phyloP scores from a whole-genome alignment of 2,113 vertebrate genomes.

The Bucco capensis region DNA sequence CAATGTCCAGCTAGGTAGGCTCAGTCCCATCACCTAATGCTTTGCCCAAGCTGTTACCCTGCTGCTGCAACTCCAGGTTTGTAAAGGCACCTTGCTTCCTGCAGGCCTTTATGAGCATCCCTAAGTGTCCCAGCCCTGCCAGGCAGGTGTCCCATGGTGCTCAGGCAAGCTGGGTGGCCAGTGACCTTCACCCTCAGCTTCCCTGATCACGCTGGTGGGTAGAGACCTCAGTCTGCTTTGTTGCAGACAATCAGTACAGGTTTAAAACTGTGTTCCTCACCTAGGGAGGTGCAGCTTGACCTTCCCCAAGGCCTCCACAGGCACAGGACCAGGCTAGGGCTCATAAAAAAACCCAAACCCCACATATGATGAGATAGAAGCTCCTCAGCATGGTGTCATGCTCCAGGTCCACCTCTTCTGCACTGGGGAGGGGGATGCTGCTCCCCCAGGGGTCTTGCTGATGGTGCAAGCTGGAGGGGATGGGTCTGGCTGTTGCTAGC shows the following conservation, averaged over 20 bases:
- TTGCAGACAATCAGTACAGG: background rate
- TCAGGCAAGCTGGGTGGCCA: background rate
- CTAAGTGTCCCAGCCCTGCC: background rate
- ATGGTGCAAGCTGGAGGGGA: too few relatives aligned
- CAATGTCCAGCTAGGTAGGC: too few relatives aligned
- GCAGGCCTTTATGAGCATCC: background rate
- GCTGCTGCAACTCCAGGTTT: background rate
- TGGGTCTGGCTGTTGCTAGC: background rate
- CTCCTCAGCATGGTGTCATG: background rate
- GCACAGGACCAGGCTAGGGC: background rate
- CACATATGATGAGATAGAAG: background rate
- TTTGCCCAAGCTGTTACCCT: background rate
- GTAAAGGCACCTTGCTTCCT: background rate
- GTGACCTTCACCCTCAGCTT: background rate
- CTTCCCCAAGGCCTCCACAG: background rate
- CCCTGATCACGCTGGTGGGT: fast-evolving
- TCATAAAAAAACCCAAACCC: background rate
- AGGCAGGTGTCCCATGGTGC: fast-evolving
- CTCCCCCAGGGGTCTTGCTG: background rate
- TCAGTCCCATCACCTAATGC: background rate
- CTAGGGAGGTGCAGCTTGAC: background rate
- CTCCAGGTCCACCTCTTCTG: background rate
- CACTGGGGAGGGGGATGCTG: background rate
- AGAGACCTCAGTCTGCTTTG: background rate
- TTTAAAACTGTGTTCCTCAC: background rate